Evolutionary conservation across 2,888 invertebrate genomes (phyloP).

Genomic region (Orthonychiurus folsomi): DNA sequence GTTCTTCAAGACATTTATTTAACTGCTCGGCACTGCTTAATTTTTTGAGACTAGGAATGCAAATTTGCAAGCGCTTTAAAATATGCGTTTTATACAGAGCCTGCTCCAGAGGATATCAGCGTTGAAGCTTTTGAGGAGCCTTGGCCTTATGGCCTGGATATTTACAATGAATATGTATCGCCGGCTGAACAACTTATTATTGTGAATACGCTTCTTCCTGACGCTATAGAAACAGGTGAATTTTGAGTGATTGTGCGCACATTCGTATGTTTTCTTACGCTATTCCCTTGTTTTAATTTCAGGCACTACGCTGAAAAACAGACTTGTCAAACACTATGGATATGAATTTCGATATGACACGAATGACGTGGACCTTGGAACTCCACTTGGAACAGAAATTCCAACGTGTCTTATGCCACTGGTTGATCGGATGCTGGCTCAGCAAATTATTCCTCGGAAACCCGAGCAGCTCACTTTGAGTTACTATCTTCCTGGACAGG

Average conservation of each 20-base stretch:
- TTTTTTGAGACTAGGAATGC: too few species aligned
- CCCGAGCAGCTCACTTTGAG: constrained; percentile 83
- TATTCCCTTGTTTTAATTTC: background rate
- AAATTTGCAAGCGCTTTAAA: background rate
- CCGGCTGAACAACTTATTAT: constrained; percentile 51
- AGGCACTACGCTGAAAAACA: constrained; percentile 5
- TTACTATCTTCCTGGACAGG: constrained; percentile 74
- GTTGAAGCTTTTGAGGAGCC: constrained; percentile 46
- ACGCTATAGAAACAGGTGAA: background rate
- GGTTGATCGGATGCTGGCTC: constrained; percentile 51
- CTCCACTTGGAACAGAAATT: constrained; percentile 58
- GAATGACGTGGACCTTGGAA: constrained; percentile 69
- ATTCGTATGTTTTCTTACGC: constrained; percentile 14
- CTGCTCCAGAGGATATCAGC: constrained; percentile 39
- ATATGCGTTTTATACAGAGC: constrained; percentile 43
- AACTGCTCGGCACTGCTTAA: background rate
- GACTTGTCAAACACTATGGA: constrained; percentile 73
- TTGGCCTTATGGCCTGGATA: constrained; percentile 52
- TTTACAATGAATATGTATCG: constrained; percentile 64
- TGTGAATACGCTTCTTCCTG: background rate
- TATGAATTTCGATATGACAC: constrained; percentile 81
- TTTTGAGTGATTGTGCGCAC: constrained; percentile 21
- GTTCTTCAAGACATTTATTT: too few species aligned
- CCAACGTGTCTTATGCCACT: constrained; percentile 62
- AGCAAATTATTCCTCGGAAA: constrained; percentile 44